Base-by-base conservation (phyloP, 2,113 vertebrate genomes). In the Oreocharis arfaki region DNA sequence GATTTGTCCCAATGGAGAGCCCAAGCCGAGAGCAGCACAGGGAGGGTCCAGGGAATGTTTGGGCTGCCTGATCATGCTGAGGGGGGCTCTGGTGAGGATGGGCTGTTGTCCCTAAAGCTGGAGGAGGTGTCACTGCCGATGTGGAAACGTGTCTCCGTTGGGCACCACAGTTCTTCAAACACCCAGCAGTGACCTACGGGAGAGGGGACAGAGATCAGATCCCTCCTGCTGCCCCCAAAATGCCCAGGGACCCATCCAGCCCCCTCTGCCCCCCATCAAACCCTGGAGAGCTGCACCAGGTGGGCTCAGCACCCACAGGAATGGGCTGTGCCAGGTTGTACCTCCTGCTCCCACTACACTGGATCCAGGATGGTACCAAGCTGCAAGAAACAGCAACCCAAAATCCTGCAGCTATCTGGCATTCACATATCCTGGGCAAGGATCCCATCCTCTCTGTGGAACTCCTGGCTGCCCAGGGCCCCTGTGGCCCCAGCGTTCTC, bases 131-230 rank as follows among this genome's bases (percentile, higher is more conserved):
- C 73, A 67, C 83, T 55, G 70, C 35, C 47, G 69, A 28, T 8
- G 57, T 6, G 4, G 41, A 60, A 32, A 37, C 0, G 1, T 10
- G 39, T 41, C 78, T 96, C 64, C 0, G 3, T 28, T n/a, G 33
- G 44, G 53, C 39, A 74, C 18, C 47, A 19, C 61, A n/a, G 85
- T 16, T 83, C 86, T 91, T 84, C 79, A 56, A 77, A 60, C 22
- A 70, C 23, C 27, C 52, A 13, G 50, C 3, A 26, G 64, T 41
- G 67, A 89, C 93, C 97, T 97, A 14, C 0, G 2, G 56, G 41
- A 91, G 65, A 96, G 27, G 16, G 28, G 42, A 90, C 18, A 93
- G 63, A 84, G 64, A 71, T 95, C 55, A 95, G 55, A 83, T 41
- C 59, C 65, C 35, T 84, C 35, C 52, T 84, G 49, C 46, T 70